Evolutionary conservation across 1,140 invertebrate genomes (phyloP), one percentile per base, ranked within the genome.

Genomic region (Saccostrea echinata): DNA sequence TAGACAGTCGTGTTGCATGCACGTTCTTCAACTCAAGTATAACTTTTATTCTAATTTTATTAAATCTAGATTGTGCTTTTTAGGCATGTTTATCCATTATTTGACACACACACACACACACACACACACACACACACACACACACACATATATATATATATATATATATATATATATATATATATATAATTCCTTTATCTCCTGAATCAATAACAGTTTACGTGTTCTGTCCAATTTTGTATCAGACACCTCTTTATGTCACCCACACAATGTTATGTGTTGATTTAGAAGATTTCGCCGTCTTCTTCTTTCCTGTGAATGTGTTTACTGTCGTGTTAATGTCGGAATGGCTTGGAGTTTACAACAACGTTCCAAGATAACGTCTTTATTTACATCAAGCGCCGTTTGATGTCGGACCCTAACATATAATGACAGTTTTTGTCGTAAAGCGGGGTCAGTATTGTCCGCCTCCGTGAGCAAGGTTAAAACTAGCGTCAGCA

Each of bases 271-370:
- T 3, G 3, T 18, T 16, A 57, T 18, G 4, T 18, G 55, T 61
- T 61, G 3, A 18, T 21, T 61, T 61, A 6, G n/a, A 21, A 61
- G n/a, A 6, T 6, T 61, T 61, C 21, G 1, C 27, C 68, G 18
- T 27, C 68, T 9, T 27, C 68, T 4, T 76, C 30, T 11, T 27
- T 12, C n/a, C 11, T 30, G 27, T 27, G 68, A 76, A 27, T 8
- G 27, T 76, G 68, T 76, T 76, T 76, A 76, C 30, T 16, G 68
- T 76, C 68, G 24, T 76, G 30, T 76, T 33, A 76, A 76, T 76
- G 68, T 76, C 68, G 68, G 24, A 76, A 30, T 30, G 24, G 27
- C 16, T 30, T 16, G 27, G 13, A 76, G 11, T 76, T 76, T 30
- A 76, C 16, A 30, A 33, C 27, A 30, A 76, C 24, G 68, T 11